Conservation (phyloP, 2,797 vertebrate species). For the Nyctalus aviator region DNA sequence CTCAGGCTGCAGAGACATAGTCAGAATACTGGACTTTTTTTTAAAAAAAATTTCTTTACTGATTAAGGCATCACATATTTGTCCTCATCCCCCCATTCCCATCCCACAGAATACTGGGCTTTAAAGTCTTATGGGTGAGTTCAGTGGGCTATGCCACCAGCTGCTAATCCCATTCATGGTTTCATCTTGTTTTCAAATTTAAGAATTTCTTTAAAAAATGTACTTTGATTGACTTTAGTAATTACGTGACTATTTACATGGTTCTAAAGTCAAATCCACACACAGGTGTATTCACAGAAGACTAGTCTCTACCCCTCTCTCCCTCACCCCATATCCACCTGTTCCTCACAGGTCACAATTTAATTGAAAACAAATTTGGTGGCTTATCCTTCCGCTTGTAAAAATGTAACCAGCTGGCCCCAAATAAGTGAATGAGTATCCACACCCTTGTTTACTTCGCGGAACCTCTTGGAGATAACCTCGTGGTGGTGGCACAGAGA, state of each 20-base stretch:
- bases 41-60: no score
- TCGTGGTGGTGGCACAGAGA: neutral
- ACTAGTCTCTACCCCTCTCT: neutral
- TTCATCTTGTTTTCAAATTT: neutral
- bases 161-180: neutral
- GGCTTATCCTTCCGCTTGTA: no score
- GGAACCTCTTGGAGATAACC: no score
- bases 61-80: no score
- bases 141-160: neutral
- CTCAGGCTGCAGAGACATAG: fast-evolving
- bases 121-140: neutral
- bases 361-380: neutral
- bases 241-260: neutral
- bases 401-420: neutral
- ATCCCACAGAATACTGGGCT: neutral
- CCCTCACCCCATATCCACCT: neutral
- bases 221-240: neutral
- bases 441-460: no score
- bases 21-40: neutral
- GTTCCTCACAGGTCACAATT: neutral
- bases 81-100: no score
- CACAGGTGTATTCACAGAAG: fast-evolving
- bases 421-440: neutral
- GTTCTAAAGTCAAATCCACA: neutral
- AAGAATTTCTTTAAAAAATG: neutral